phyloP scores from a whole-genome alignment of 2,797 vertebrate species.

The Mallotus villosus region DNA sequence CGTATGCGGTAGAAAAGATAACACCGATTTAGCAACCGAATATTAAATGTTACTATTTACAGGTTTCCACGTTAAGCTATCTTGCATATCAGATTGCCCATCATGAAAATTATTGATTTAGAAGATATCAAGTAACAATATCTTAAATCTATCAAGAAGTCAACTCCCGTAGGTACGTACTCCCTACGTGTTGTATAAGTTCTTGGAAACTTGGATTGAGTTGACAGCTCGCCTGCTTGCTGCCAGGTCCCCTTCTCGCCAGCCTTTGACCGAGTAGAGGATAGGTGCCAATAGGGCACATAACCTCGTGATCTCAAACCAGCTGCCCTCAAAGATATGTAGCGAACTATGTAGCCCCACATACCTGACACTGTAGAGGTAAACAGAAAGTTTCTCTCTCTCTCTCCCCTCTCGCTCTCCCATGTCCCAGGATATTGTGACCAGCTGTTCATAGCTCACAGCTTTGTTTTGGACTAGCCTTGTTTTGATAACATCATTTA shows the following conservation, averaged over 20 bases:
- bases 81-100: not conserved
- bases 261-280: too few relatives aligned
- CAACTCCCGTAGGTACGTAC: not conserved
- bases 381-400: conserved; percentile 8
- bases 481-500: not conserved
- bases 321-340: not conserved
- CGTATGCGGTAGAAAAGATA: not conserved
- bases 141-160: not conserved
- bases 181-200: too few relatives aligned
- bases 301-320: too few relatives aligned
- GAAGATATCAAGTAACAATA: not conserved
- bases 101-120: not conserved
- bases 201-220: too few relatives aligned
- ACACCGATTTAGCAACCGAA: too few relatives aligned
- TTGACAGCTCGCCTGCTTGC: too few relatives aligned
- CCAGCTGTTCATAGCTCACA: too few relatives aligned
- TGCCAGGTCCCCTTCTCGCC: too few relatives aligned
- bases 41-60: too few relatives aligned
- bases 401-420: too few relatives aligned
- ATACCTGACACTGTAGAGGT: not conserved
- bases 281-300: too few relatives aligned
- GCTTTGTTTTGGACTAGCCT: not conserved
- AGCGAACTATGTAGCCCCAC: not conserved
- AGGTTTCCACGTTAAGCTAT: too few relatives aligned
- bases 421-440: not conserved